phyloP scores from a whole-genome alignment of 2,113 vertebrate genomes.

The Patagioenas fasciata region DNA sequence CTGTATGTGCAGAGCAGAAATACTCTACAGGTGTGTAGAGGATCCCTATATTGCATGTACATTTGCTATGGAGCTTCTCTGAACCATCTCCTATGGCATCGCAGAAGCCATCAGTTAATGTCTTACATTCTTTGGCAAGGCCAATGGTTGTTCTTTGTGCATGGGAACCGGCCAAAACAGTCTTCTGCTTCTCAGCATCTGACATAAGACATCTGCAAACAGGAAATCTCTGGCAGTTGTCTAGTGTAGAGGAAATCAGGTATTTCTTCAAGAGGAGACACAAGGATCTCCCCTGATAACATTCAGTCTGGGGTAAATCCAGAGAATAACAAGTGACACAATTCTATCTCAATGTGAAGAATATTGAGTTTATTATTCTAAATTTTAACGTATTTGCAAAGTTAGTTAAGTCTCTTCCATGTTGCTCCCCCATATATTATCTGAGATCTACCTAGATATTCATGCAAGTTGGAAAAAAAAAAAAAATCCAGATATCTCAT shows the following conservation, averaged over 20 bases:
- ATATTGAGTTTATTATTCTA: background rate
- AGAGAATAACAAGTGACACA: background rate
- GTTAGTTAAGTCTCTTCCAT: background rate
- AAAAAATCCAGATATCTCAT: background rate
- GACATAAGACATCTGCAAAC: background rate
- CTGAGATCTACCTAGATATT: background rate
- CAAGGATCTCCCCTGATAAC: background rate
- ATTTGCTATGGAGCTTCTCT: background rate
- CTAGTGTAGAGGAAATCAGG: rapidly evolving
- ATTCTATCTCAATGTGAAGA: background rate
- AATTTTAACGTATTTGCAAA: background rate
- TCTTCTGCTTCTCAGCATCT: background rate
- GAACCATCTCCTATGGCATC: background rate
- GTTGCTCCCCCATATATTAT: background rate
- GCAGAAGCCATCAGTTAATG: background rate
- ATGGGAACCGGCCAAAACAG: background rate
- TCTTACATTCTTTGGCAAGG: background rate
- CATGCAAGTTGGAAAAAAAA: background rate
- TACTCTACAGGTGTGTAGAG: background rate
- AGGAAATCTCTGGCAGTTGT: background rate
- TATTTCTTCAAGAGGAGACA: background rate
- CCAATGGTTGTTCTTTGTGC: background rate
- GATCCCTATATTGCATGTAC: background rate
- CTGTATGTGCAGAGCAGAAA: background rate
- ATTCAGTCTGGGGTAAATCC: background rate